phyloP scores from a whole-genome alignment of 2,113 vertebrate species.

The rat (Rattus norvegicus) region GRCr8 NC_086036.1:85957501-85958000 shows the following conservation, averaged over 20 bases:
- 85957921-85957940: background rate
- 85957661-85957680: conserved; percentile 5
- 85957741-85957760: background rate
- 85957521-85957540: background rate
- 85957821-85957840: too few relatives aligned
- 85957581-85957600: background rate
- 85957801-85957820: too few relatives aligned
- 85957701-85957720: background rate
- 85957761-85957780: background rate
- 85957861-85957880: background rate
- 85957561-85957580: background rate
- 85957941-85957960: background rate
- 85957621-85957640: background rate
- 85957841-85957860: background rate
- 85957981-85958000: background rate
- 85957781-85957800: background rate
- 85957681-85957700: background rate
- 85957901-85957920: background rate
- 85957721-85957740: background rate
- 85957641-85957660: background rate
- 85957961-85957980: background rate
- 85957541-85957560: background rate
- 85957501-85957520: background rate
- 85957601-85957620: conserved; percentile 27
- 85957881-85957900: background rate